phyloP scores from a whole-genome alignment of 2,888 invertebrate genomes.

The Pristionchus entomophagus region DNA sequence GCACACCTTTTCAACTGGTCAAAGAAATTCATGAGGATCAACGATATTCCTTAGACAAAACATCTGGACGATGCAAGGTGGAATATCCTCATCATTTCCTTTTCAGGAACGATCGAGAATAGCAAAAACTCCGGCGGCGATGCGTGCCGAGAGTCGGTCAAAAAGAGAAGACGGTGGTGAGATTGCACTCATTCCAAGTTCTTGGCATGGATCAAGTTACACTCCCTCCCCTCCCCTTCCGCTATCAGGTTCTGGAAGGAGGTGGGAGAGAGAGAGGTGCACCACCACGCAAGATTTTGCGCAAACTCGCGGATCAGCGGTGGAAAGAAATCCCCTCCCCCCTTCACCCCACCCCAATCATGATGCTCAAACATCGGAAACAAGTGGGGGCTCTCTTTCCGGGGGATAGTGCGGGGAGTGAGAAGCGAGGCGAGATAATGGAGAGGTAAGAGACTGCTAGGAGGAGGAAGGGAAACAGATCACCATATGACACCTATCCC shows the following conservation, averaged over 20 bases:
- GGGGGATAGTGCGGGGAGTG: not conserved
- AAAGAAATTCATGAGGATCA: not conserved
- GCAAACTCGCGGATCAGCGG: constrained; percentile 11
- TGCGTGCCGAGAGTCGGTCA: too few species aligned
- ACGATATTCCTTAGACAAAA: too few species aligned
- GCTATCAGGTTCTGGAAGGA: constrained; percentile 3
- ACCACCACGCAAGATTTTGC: not conserved
- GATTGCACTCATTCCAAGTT: too few species aligned
- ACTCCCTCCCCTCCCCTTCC: too few species aligned
- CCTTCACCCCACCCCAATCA: not conserved
- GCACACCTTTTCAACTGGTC: too few species aligned
- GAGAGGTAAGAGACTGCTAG: not conserved
- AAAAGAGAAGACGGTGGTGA: not conserved
- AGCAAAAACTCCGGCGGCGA: too few species aligned
- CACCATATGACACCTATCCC: constrained; percentile 18
- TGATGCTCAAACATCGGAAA: constrained; percentile 22
- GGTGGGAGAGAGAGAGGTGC: too few species aligned
- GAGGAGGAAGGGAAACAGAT: not conserved
- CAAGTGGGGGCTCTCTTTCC: constrained; percentile 8
- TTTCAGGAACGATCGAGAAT: not conserved
- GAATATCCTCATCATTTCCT: too few species aligned
- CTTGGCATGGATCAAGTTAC: constrained; percentile 8
- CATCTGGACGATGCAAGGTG: too few species aligned
- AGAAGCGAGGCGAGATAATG: not conserved
- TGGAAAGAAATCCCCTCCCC: not conserved